Evolutionary conservation across 2,888 invertebrate species (phyloP), one percentile per base, ranked within the genome.

Genomic region (Saturnia japonica): DNA sequence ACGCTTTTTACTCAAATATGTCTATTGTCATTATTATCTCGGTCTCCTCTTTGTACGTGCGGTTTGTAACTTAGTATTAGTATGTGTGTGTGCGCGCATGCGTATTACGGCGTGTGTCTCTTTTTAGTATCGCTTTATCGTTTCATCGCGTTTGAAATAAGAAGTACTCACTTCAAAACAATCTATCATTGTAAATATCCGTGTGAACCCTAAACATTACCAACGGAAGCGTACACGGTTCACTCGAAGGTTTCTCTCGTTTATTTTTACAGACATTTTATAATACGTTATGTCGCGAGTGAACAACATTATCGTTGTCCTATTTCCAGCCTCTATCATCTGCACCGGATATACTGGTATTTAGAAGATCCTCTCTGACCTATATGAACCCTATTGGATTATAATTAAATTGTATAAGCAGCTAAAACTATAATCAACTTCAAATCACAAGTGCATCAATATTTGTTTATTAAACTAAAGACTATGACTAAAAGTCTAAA

Each of bases 211-310:
- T 54, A 54, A 8, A 54, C 54, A n/a, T 54, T 54, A 54, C 54
- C 22, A 54, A 54, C 54, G 54, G n/a, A 54, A 54, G 54, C 22
- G 54, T 22, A 54, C 22, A 9, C 22, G 7, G 54, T 11, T 54
- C 22, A 22, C 54, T 54, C 11, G 54, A 54, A 54, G 54, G 54
- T 54, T 54, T 54, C 54, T 22, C 54, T 54, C 54, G 54, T 54
- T 54, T 54, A 54, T 54, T 54, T 54, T 54, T 54, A 22, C 9
- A 22, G n/a, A 22, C 22, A 22, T 22, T 9, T 54, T 47, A n/a
- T n/a, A n/a, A n/a, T n/a, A 47, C 47, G 47, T 47, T 19, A 45
- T 14, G 45, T 45, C 14, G 54, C 22, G 22, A 22, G 54, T 22
- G 54, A 54, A 54, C 22, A n/a, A 22, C 54, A 54, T 54, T n/a